phyloP scores from a whole-genome alignment of 2,888 invertebrate species.

The Xylocampa areola region DNA sequence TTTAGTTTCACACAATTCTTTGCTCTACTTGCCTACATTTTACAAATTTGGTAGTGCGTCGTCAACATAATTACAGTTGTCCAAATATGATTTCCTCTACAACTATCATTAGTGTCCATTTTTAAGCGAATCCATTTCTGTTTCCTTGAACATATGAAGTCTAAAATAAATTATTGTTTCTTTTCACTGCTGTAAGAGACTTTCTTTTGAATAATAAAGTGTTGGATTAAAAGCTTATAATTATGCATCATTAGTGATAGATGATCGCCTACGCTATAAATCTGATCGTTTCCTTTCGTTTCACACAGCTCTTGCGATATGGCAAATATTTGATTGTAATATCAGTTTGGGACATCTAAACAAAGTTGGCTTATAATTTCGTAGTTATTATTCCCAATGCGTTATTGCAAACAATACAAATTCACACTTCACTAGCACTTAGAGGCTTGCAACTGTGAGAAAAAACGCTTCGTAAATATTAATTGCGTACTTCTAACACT shows the following conservation, averaged over 20 bases:
- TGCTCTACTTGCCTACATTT: slow-evolving; percentile 56
- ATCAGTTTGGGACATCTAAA: slow-evolving; percentile 15
- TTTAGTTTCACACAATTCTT: slow-evolving; percentile 32
- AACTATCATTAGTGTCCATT: slow-evolving; percentile 53
- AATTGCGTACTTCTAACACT: slow-evolving; percentile 20
- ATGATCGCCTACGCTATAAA: slow-evolving; percentile 40
- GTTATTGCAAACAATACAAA: slow-evolving; percentile 32
- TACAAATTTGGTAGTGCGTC: slow-evolving; percentile 50
- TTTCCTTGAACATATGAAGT: slow-evolving; percentile 52
- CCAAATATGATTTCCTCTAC: slow-evolving; percentile 51
- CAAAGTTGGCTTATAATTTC: not conserved
- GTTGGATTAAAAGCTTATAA: slow-evolving; percentile 45
- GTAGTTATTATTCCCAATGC: slow-evolving; percentile 15
- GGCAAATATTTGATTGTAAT: slow-evolving; percentile 7
- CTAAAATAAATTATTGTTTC: slow-evolving; percentile 34
- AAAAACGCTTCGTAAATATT: slow-evolving; percentile 21
- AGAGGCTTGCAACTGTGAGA: slow-evolving; percentile 22
- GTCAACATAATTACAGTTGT: slow-evolving; percentile 49
- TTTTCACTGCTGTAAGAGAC: slow-evolving; percentile 31
- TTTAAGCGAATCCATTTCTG: slow-evolving; percentile 34
- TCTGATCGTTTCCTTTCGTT: slow-evolving; percentile 24
- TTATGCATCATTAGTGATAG: slow-evolving; percentile 43
- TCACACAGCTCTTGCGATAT: slow-evolving; percentile 38
- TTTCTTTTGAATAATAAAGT: slow-evolving; percentile 36
- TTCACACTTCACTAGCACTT: slow-evolving; percentile 32